Evolutionary conservation across 37 sponge, comb jelly and placozoan species (phyloP).

Genomic region (Ephydatia muelleri): DNA sequence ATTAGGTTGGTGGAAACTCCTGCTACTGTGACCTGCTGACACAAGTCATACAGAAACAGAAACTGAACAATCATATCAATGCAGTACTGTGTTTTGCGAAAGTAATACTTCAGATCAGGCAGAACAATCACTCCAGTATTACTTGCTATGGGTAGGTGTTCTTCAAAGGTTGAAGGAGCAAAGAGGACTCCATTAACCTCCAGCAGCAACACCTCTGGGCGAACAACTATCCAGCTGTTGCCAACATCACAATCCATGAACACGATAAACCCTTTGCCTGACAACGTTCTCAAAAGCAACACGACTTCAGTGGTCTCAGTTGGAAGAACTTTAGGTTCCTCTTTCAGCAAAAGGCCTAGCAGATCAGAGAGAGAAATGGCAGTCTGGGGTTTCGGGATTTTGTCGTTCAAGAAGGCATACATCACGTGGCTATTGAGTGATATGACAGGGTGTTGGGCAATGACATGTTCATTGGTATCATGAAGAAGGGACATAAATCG

Average conservation of each 20-base stretch:
- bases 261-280: constrained; percentile 4
- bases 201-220: neutral
- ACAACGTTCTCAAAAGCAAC: neutral
- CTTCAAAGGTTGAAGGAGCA: constrained; percentile 20
- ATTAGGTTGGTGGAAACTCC: neutral
- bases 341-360: neutral
- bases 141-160: neutral
- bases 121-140: constrained; percentile 25
- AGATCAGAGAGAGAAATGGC: neutral
- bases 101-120: neutral
- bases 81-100: constrained; percentile 5
- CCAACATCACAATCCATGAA: neutral
- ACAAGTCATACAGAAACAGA: constrained; percentile 21
- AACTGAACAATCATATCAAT: constrained; percentile 14
- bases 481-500: neutral
- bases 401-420: constrained; percentile 4
- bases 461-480: neutral
- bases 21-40: constrained; percentile 9
- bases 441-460: neutral
- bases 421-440: constrained; percentile 9
- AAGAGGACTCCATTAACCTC: constrained; percentile 27
- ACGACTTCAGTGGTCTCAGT: neutral
- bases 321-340: neutral
- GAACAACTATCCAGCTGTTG: constrained; percentile 26
- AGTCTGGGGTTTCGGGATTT: neutral